phyloP scores from a whole-genome alignment of 2,113 vertebrate genomes.

The Rutilus rutilus region DNA sequence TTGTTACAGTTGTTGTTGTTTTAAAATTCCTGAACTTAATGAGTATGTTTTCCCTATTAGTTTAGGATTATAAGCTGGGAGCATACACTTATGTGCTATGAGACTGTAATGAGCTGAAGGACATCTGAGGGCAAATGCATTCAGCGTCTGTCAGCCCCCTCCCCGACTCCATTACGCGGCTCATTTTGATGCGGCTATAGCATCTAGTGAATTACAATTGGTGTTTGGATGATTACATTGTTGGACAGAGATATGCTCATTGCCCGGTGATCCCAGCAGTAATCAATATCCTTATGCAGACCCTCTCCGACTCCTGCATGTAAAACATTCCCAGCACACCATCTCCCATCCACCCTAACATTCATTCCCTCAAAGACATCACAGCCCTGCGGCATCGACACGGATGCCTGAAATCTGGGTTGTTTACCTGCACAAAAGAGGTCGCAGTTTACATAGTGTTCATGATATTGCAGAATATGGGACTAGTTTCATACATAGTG shows the following conservation, averaged over 20 bases:
- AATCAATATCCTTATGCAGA: slow-evolving; percentile 76
- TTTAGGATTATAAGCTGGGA: not conserved
- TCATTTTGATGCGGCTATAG: slow-evolving; percentile 56
- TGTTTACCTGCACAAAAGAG: slow-evolving; percentile 4
- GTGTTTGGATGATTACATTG: slow-evolving; percentile 74
- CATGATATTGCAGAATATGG: not conserved
- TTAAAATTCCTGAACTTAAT: not conserved
- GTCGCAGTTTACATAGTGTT: not conserved
- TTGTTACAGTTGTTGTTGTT: not conserved
- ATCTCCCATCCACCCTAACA: slow-evolving; percentile 69
- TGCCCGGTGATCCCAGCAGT: slow-evolving; percentile 75
- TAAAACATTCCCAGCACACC: slow-evolving; percentile 73
- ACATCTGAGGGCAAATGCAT: slow-evolving; percentile 68
- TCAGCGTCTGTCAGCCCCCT: slow-evolving; percentile 71
- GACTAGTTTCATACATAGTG: not conserved
- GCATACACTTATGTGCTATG: not conserved
- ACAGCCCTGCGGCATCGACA: slow-evolving; percentile 38
- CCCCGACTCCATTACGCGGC: slow-evolving; percentile 56
- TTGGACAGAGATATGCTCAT: slow-evolving; percentile 73
- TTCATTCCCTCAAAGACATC: slow-evolving; percentile 72
- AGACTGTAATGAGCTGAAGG: slow-evolving; percentile 65
- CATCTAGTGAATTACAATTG: slow-evolving; percentile 73
- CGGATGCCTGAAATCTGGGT: not conserved
- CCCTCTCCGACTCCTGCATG: slow-evolving; percentile 68
- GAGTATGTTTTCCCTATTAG: not conserved